Percentiles rank a stretch among this genome's conserved stretches.
These are phyloP conservation scores for Hylaea fasciaria DNA, from an alignment of 2,888 invertebrate species.

Conservation along the genomic window DNA sequence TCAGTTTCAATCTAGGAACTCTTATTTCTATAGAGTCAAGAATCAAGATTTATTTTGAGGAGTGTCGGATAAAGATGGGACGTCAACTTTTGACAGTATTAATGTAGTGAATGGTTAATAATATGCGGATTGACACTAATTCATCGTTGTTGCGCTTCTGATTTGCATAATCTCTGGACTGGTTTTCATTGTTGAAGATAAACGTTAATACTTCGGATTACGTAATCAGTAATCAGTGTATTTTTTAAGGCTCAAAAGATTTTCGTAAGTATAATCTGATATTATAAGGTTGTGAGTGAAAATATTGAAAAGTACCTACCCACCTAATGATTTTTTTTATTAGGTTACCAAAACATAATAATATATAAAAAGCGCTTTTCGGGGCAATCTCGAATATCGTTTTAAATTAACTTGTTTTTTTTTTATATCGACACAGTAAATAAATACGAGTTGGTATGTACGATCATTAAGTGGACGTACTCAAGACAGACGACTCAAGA, in stretches of 20 bases:
- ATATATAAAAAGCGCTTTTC: slow-evolving; percentile 9
- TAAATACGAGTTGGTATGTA: too few relatives aligned
- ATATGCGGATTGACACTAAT: slow-evolving; percentile 67
- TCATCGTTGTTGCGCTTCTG: slow-evolving; percentile 65
- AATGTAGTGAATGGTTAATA: slow-evolving; percentile 54
- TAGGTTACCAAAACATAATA: neutral
- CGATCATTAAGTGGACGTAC: slow-evolving; percentile 24
- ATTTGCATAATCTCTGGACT: slow-evolving; percentile 68
- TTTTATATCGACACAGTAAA: slow-evolving; percentile 34
- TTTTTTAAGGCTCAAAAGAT: too few relatives aligned
- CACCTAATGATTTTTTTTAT: too few relatives aligned
- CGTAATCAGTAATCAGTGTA: neutral
- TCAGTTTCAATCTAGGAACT: slow-evolving; percentile 14
- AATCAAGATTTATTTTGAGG: slow-evolving; percentile 28
- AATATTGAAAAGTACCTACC: too few relatives aligned
- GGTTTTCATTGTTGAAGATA: slow-evolving; percentile 51
- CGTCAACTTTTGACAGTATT: slow-evolving; percentile 51
- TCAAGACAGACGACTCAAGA: neutral
- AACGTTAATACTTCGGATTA: slow-evolving; percentile 15
- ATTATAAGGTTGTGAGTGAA: too few relatives aligned
- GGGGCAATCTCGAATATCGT: slow-evolving; percentile 25
- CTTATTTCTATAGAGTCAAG: slow-evolving; percentile 24
- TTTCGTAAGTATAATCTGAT: too few relatives aligned
- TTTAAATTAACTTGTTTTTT: slow-evolving; percentile 31
- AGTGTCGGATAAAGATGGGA: slow-evolving; percentile 36